Base-by-base conservation (phyloP, 2,113 vertebrate genomes). In the Vulpes ferrilata region DNA sequence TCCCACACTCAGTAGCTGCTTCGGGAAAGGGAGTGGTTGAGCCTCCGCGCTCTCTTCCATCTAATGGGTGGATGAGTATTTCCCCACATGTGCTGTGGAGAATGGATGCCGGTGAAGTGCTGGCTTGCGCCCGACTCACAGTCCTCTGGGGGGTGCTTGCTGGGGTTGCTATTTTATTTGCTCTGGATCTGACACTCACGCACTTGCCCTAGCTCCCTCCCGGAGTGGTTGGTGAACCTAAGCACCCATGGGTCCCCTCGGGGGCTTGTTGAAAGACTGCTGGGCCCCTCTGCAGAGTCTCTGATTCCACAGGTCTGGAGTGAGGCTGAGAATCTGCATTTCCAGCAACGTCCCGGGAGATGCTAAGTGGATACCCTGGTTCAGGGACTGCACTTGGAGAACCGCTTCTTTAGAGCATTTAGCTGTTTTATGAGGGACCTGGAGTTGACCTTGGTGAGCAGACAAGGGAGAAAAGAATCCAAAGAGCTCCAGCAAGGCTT, bases 91-190 rank as follows among this genome's bases (percentile, higher is more conserved):
- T 57, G 43, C 55, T 19, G 16, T 16, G 67, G 60, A 82, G 76
- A 67, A 27, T 32, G 7, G 59, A 53, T 2, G 23, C 7, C 2
- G 79, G 25, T 13, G 1, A 20, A 35, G 60, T 23, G 22, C 62
- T 25, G 83, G 30, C n/a, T 3, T 0, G 2, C 2, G 0, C 62
- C 43, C 19, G 22, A 76, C 25, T 12, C 25, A 3, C 1, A 3
- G 71, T 48, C 60, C 43, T 32, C 43, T 6, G 3, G 15, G 11
- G 2, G n/a, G 27, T 1, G 11, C 79, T 27, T 51, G n/a, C 62
- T 55, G 0, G 15, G 3, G 11, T 4, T 57, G 23, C 5, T 59
- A 23, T 48, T 20, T 84, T 23, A 27, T 88, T 35, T 59, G 27
- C 10, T 67, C 62, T 48, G 74, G 27, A 16, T 57, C 12, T 38